Base-by-base conservation (phyloP, 2,888 invertebrate species). In the Schizotus pectinicornis region DNA sequence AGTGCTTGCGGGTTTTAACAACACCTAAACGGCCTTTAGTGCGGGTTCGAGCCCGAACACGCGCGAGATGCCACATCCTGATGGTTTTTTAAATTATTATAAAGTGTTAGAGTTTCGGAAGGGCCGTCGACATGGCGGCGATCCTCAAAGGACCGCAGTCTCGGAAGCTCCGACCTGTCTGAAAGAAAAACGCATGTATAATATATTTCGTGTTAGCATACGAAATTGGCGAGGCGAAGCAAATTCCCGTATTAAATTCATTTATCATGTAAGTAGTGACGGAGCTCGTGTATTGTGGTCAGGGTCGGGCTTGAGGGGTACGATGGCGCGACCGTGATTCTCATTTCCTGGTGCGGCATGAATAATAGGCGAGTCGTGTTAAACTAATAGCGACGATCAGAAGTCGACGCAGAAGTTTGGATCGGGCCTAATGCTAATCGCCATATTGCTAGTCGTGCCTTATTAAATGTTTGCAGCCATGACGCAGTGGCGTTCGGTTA, bases 321-420 rank as follows among this genome's bases (percentile, higher is more conserved):
- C 14, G 33, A 42, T 33, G 51, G 51, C 38, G 54, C 41, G 43
- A 7, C 34, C 46, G 61, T 61, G 60, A 61, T 61, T 64, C 62
- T 61, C 64, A 64, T 64, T 64, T 64, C 64, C 64, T 58, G 41
- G 34, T 38, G 30, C 31, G 41, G 39, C 36, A 64, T 64, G 64
- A 64, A 64, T 64, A 64, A 64, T 64, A 63, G 64, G 56, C 50
- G 59, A 49, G 35, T 59, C 56, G 61, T 64, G 61, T 61, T 61
- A 56, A 64, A 61, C 64, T 64, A 64, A 64, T 64, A 62, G 54
- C 51, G 52, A 37, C 58, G 54, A 61, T 61, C 56, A 49, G 59
- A 59, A 46, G 50, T 37, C 13, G 32, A 13, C 5, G 22, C 43
- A 38, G 48, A 51, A 54, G 41, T 54, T 49, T 38, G 56, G 56